Base-by-base conservation (phyloP, 1,140 invertebrate genomes). In the Matsumurasca onukii region DNA sequence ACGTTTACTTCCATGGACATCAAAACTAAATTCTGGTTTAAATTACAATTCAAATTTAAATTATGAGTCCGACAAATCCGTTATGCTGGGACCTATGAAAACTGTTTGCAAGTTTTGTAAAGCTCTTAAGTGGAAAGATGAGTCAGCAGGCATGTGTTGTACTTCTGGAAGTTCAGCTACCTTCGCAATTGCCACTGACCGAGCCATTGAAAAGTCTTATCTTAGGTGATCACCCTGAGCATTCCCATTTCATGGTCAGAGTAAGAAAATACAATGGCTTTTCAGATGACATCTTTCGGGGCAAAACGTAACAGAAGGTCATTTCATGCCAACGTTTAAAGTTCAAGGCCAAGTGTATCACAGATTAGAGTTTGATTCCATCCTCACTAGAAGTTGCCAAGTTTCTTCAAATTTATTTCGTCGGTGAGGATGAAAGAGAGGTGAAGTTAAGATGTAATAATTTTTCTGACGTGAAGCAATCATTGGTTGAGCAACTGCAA, bases 281-380 rank as follows among this genome's bases (percentile, higher is more conserved):
- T 63, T 25, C 27, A 63, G 9, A 63, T 63, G 71, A 76, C 73
- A 64, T 80, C 78, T 66, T 81, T 74, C 76, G 76, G 65, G 77
- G 76, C 73, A 75, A 66, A 71, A 74, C 69, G 65, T 66, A 13
- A 31, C 63, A 55, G 67, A 69, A 73, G 65, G 69, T 66, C 73
- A 75, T 73, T 77, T 76, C 72, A 74, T 75, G 71, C 73, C 78
- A 55, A 79, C 76, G 68, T 82, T 81, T 71, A 80, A 80, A 75
- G 77, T 83, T 51, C 78, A 83, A 77, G 80, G 82, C 31, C 79
- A 82, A 72, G 73, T 82, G 20, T 83, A 83, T 72, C 80, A 82
- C 73, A 69, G 66, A 77, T 52, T 79, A 75, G n/a, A 76, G 76
- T 73, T 52, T 81, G 59, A 57, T 78, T 45, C 78, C 78, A 70